These are phyloP conservation scores for Protomyctophum bolini DNA, from an alignment of 2,113 vertebrate genomes.

Conservation along the genomic window DNA sequence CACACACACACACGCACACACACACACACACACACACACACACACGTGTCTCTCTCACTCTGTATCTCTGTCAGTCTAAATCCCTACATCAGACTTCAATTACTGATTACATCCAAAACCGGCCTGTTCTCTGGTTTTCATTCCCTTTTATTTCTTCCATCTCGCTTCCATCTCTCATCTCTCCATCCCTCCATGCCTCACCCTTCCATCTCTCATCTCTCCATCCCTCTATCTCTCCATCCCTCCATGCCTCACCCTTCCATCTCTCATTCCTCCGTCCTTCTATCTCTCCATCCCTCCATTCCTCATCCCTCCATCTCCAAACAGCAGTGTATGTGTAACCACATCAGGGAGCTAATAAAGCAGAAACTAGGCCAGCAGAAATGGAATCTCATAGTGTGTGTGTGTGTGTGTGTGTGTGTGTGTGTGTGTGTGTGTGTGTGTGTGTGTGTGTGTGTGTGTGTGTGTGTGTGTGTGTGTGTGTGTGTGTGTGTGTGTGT, in stretches of 20 bases:
- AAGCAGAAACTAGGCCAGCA: constrained; percentile 62
- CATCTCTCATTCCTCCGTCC: background rate
- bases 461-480: constrained; percentile 16
- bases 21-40: constrained; percentile 32
- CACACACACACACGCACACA: constrained; percentile 10
- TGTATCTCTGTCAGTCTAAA: constrained; percentile 36
- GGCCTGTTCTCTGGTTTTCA: background rate
- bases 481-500: background rate
- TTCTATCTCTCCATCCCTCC: constrained; percentile 17
- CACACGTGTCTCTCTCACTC: constrained; percentile 16
- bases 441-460: constrained; percentile 9
- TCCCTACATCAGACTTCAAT: constrained; percentile 45
- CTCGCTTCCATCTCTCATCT: background rate
- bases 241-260: constrained; percentile 14
- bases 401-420: constrained; percentile 12
- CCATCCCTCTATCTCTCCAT: background rate
- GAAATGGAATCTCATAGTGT: constrained; percentile 46
- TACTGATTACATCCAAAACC: constrained; percentile 39
- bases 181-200: background rate
- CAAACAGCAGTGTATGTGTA: constrained; percentile 54
- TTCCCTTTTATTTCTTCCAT: background rate
- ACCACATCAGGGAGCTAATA: constrained; percentile 68
- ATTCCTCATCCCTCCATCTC: constrained; percentile 48
- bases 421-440: constrained; percentile 5
- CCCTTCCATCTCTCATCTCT: background rate